These are phyloP conservation scores for Tetanocera ferruginea DNA, from an alignment of 2,888 invertebrate genomes.

Conservation along the genomic window DNA sequence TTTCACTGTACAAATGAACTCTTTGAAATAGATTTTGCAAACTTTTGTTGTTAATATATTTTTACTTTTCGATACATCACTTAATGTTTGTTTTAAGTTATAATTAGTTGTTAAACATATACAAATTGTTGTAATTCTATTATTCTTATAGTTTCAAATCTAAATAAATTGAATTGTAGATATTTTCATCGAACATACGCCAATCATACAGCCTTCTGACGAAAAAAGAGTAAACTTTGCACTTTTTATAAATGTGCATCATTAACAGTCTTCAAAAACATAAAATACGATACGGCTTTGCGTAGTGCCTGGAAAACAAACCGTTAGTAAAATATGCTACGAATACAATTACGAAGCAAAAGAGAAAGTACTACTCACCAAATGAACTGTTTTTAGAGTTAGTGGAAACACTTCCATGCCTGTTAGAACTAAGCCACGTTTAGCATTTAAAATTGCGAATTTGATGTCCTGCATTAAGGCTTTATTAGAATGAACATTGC, in stretches of 20 bases:
- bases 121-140: no score
- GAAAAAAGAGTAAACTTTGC: no score
- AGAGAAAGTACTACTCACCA: slow-evolving; percentile 34
- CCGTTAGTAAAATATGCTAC: background rate
- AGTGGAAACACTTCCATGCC: slow-evolving; percentile 42
- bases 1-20: no score
- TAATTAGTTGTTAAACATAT: no score
- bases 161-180: no score
- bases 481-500: slow-evolving; percentile 33
- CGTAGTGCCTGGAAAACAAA: slow-evolving; percentile 34
- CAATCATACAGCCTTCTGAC: no score
- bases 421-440: slow-evolving; percentile 33
- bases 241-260: background rate
- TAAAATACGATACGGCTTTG: slow-evolving; percentile 29
- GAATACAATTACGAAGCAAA: background rate
- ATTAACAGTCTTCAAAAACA: background rate
- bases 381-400: slow-evolving; percentile 33
- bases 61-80: no score
- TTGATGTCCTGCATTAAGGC: slow-evolving; percentile 39
- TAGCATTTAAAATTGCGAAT: slow-evolving; percentile 42
- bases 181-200: no score
- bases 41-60: no score
- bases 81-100: no score
- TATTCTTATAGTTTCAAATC: no score
- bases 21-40: no score